These are phyloP conservation scores for Eulimnadia texana DNA, from an alignment of 1,140 invertebrate species.

Conservation along the genomic window DNA sequence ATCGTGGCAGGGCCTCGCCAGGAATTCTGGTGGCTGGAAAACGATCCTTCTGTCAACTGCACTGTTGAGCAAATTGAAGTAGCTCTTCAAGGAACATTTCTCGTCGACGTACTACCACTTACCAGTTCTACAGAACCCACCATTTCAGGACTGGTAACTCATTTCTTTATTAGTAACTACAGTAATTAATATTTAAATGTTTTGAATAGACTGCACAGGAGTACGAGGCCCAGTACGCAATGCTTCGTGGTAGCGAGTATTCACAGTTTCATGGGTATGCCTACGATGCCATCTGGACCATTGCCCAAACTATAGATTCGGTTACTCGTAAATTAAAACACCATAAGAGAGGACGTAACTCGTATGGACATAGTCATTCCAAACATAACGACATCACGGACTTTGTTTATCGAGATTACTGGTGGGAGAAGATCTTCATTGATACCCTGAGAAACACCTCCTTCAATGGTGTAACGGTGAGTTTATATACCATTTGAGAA, in stretches of 20 bases:
- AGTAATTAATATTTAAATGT: conserved; percentile 18
- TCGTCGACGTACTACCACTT: conserved; percentile 66
- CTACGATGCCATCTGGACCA: conserved; percentile 93
- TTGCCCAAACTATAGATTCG: conserved; percentile 76
- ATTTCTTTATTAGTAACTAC: not conserved
- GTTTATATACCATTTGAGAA: too few relatives aligned
- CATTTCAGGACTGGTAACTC: conserved; percentile 69
- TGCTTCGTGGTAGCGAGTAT: conserved; percentile 59
- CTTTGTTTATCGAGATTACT: conserved; percentile 65
- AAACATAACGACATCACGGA: too few relatives aligned
- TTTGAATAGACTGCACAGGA: conserved; percentile 75
- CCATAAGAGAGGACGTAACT: too few relatives aligned
- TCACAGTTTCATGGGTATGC: conserved; percentile 93
- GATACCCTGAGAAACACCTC: conserved; percentile 76
- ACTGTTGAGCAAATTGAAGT: conserved; percentile 54
- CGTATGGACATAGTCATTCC: too few relatives aligned
- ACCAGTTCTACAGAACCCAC: conserved; percentile 61
- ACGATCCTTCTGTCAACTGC: conserved; percentile 24
- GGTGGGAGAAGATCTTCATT: conserved; percentile 74
- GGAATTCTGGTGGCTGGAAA: conserved; percentile 56
- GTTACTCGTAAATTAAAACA: conserved; percentile 58
- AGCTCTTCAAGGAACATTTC: conserved; percentile 77
- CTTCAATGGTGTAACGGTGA: conserved; percentile 85
- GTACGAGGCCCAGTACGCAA: conserved; percentile 71
- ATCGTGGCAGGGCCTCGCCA: conserved; percentile 68